A percentile compares a stretch with the other conserved stretches of the same genome.
Evolutionary conservation across 2,888 invertebrate genomes (phyloP).

Genomic region (Sinopyrophorus schimmeli): DNA sequence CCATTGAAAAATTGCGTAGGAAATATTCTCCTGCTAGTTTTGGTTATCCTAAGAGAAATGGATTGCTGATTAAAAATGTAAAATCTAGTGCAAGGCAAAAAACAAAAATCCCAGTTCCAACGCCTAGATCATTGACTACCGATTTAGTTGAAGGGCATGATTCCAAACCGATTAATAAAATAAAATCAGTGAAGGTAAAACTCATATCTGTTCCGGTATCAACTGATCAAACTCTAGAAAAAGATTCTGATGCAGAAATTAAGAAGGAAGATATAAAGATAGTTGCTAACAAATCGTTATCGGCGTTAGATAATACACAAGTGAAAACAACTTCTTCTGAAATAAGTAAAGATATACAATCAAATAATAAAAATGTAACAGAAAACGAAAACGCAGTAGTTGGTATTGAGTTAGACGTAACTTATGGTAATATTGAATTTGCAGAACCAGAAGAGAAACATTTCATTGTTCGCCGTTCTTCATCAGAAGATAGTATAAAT

Average conservation of each 20-base stretch:
- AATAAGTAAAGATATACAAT: too few relatives aligned
- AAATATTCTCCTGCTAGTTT: constrained; percentile 46
- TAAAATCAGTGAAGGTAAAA: too few relatives aligned
- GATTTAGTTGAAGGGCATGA: too few relatives aligned
- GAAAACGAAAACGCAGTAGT: constrained; percentile 5
- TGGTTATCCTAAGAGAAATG: constrained; percentile 42
- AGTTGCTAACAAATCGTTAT: too few relatives aligned
- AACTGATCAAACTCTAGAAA: too few relatives aligned
- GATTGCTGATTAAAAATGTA: constrained; percentile 27
- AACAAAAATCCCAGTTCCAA: constrained; percentile 21
- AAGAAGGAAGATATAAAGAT: too few relatives aligned
- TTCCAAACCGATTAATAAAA: background rate
- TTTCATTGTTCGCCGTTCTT: constrained; percentile 38
- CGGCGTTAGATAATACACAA: too few relatives aligned
- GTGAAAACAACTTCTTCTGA: too few relatives aligned
- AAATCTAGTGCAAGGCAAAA: constrained; percentile 18
- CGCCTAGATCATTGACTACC: too few relatives aligned
- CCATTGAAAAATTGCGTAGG: constrained; percentile 37
- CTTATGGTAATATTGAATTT: constrained; percentile 27
- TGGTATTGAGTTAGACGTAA: constrained; percentile 12
- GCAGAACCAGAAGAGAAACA: constrained; percentile 38
- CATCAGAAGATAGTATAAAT: constrained; percentile 48
- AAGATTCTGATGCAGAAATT: background rate
- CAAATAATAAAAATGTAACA: too few relatives aligned
- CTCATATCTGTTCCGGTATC: too few relatives aligned